Base-by-base conservation (phyloP, 2,888 invertebrate genomes). In the Acholoe squamosa region DNA sequence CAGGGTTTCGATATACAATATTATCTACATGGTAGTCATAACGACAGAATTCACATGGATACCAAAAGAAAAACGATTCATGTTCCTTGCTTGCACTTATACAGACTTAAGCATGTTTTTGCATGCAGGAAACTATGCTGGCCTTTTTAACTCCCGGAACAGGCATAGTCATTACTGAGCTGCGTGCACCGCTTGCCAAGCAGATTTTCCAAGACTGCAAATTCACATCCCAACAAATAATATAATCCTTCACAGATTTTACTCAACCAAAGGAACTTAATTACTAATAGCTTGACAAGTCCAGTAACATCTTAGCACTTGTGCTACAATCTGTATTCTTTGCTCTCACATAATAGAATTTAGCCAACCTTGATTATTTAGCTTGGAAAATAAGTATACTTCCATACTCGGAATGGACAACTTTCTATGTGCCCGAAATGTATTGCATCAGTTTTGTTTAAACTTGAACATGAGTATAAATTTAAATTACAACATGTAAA, bases 401-500 rank as follows among this genome's bases (percentile, higher is more conserved):
- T 76, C 25, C 25, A 80, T 80, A 80, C 80, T 80, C 34, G 80
- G 80, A 80, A 80, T 80, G 80, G 43, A 33, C 80, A 33, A 34
- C 80, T 80, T 80, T 33, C 33, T 43, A 16, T n/a, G 7, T 43
- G 34, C 25, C 43, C 43, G 7, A 61, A 76, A 7, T 28, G 80
- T 80, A 80, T 80, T 80, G 80, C 80, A 80, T 80, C 80, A 22
- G 19, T 33, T 80, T 33, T 14, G 7, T 31, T 43, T 34, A 80
- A 80, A 80, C 80, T 80, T 80, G 80, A 80, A 80, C 80, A 80
- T 43, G 80, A 80, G 80, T 80, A 34, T 80, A 80, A 43, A 34
- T 80, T 80, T 80, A 80, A 80, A 80, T 80, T 80, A 80, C 80
- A 43, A 80, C 80, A 80, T 80, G 80, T 80, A 80, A 80, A 80